Base-by-base conservation (phyloP, 2,113 vertebrate species). In the Progne subis region DNA sequence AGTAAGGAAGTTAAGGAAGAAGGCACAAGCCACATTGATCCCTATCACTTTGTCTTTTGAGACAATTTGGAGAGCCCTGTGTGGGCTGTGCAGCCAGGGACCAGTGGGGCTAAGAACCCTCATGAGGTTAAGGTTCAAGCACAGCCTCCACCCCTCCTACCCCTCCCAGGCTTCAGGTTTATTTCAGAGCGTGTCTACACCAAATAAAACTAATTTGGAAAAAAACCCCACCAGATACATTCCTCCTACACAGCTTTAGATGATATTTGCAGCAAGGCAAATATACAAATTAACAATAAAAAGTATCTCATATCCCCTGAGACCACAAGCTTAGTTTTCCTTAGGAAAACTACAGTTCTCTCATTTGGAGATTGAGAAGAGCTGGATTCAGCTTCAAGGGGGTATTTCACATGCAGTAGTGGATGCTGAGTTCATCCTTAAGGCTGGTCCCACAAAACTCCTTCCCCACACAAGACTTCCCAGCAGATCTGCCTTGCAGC, bases 221-320 rank as follows among this genome's bases (percentile, higher is more conserved):
- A 74, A 80, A 68, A 71, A 37, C 8, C 46, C 46, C 20, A 21
- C 41, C 47, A 60, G 26, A 68, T 92, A 46, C 5, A 1, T 88
- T 93, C 80, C 60, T 95, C 50, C 67, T 56, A 46, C 68, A 53
- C 56, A 82, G 43, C 34, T 91, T 92, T 49, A 80, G 69, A 87
- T 56, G 44, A 59, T 46, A 90, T 69, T n/a, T 1, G 0, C 76
- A 84, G 55, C 34, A 80, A 94, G 63, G 32, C 28, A 93, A 94
- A 96, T 63, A 82, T 3, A 94, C 63, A 91, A 82, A 93, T 82
- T 49, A 89, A 81, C 49, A 78, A 39, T 44, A 56, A 86, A 81
- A 70, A 11, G 0, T 59, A 28, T 77, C 44, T 88, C 57, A 5
- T 12, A 53, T 57, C 26, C 46, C 37, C 46, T 16, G 88, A 75